Evolutionary conservation across 2,797 vertebrate species (phyloP).

Genomic region (Macropus fuliginosus): DNA sequence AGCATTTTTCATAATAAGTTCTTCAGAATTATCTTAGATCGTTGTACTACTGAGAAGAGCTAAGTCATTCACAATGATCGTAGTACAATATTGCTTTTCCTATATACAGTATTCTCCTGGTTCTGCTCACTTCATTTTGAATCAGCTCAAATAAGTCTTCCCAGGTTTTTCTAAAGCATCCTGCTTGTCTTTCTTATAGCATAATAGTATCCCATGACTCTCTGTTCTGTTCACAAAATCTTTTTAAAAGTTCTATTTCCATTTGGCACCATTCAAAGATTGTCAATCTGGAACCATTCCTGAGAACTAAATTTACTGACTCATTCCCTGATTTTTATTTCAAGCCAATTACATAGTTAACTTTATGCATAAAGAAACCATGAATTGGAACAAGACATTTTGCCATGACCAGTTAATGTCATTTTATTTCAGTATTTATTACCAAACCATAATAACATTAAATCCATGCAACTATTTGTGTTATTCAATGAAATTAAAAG

Average conservation of each 20-base stretch:
- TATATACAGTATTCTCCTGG: background rate
- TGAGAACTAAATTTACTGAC: conserved; percentile 52
- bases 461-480: conserved; percentile 17
- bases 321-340: conserved; percentile 66
- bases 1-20: background rate
- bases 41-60: background rate
- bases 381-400: conserved; percentile 59
- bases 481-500: conserved; percentile 13
- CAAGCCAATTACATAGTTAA: conserved; percentile 63
- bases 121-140: background rate
- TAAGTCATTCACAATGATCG: background rate
- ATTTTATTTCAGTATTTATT: conserved; percentile 44
- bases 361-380: conserved; percentile 34
- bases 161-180: background rate
- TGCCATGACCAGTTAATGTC: conserved; percentile 17
- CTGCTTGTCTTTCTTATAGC: conserved; percentile 29
- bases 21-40: background rate
- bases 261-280: conserved; percentile 66
- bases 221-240: conserved; percentile 67
- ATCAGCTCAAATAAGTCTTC: background rate
- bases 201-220: conserved; percentile 55
- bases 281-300: conserved; percentile 69
- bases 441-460: conserved; percentile 14
- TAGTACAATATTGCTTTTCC: background rate
- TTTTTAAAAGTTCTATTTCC: conserved; percentile 58